Evolutionary conservation across 2,113 vertebrate genomes (phyloP).

Genomic region (Castor canadensis): DNA sequence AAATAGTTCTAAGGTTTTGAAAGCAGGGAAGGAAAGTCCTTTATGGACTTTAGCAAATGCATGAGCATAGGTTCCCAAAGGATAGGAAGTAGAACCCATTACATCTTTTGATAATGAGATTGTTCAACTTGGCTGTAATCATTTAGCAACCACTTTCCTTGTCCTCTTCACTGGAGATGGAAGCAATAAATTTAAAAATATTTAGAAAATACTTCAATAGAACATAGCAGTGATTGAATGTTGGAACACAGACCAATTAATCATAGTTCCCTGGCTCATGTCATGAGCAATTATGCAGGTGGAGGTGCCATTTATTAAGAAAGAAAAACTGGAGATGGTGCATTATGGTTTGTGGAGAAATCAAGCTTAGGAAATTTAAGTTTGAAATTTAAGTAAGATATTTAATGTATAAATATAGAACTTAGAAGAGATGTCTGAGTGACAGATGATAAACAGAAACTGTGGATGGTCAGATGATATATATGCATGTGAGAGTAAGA

Average conservation of each 20-base stretch:
- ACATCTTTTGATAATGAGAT: not conserved
- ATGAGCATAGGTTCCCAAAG: not conserved
- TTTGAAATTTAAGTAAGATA: not conserved
- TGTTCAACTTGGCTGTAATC: not conserved
- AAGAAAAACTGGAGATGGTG: not conserved
- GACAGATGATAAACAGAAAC: not conserved
- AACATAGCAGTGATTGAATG: not conserved
- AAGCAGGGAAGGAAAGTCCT: not conserved
- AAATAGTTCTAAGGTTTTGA: not conserved
- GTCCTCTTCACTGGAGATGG: not conserved
- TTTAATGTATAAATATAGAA: not conserved
- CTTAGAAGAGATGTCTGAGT: not conserved
- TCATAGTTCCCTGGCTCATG: not conserved
- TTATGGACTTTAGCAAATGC: not conserved
- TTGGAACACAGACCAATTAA: not conserved
- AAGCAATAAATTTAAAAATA: not conserved
- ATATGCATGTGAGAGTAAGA: not conserved
- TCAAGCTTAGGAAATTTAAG: not conserved
- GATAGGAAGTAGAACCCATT: not conserved
- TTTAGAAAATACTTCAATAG: not conserved
- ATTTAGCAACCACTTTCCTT: not conserved
- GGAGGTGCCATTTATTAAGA: not conserved
- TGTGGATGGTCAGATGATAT: not conserved
- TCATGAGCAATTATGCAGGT: not conserved
- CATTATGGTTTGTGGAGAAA: not conserved